These are phyloP conservation scores for Nothobranchius kuhntae DNA, from an alignment of 2,113 vertebrate species.

Conservation along the genomic window DNA sequence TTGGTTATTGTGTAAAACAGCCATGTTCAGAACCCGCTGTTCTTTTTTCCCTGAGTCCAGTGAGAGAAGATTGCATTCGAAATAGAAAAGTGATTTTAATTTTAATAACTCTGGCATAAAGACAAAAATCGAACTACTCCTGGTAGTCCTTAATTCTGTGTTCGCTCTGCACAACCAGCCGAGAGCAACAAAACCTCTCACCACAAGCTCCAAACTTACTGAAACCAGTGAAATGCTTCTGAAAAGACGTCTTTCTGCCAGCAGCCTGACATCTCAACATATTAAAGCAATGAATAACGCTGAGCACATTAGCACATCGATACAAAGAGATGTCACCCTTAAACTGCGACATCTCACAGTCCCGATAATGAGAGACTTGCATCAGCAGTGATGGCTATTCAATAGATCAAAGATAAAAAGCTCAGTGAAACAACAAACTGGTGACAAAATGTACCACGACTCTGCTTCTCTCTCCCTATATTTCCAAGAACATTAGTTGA, in stretches of 20 bases:
- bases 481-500: not conserved
- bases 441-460: not conserved
- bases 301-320: constrained; percentile 1
- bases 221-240: constrained; percentile 12
- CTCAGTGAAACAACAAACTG: not conserved
- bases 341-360: not conserved
- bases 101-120: not conserved
- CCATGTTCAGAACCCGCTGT: too few species aligned
- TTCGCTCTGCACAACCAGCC: not conserved
- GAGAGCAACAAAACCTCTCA: too few species aligned
- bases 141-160: too few species aligned
- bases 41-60: too few species aligned
- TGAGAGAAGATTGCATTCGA: too few species aligned
- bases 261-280: not conserved
- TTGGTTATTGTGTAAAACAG: too few species aligned
- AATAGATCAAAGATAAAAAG: constrained; percentile 4
- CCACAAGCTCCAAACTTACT: not conserved
- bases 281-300: constrained; percentile 8
- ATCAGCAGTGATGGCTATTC: not conserved
- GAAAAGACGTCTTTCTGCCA: constrained; percentile 14
- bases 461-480: not conserved
- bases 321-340: not conserved
- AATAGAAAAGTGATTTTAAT: not conserved
- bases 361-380: not conserved
- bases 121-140: too few species aligned